phyloP scores from a whole-genome alignment of 2,797 vertebrate species.

The Cottoperca gobio region DNA sequence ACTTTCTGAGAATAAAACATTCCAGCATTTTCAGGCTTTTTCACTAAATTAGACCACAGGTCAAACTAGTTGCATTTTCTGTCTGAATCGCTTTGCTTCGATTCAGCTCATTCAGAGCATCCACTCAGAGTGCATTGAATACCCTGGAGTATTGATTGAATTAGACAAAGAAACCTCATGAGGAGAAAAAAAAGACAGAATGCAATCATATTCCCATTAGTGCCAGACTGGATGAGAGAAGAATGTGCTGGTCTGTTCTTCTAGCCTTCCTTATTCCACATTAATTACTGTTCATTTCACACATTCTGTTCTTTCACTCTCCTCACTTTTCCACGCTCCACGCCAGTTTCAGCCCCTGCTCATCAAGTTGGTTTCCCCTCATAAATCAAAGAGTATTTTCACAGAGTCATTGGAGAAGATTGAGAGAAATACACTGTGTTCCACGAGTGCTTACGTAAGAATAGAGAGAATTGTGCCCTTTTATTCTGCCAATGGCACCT shows the following conservation, averaged over 20 bases:
- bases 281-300: constrained; percentile 84
- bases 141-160: constrained; percentile 80
- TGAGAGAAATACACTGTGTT: constrained; percentile 19
- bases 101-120: constrained; percentile 77
- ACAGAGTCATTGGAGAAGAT: constrained; percentile 18
- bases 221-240: constrained; percentile 64
- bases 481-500: constrained; percentile 47
- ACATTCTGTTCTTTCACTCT: constrained; percentile 60
- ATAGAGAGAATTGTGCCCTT: constrained; percentile 36
- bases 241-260: constrained; percentile 70
- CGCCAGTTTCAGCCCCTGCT: constrained; percentile 29
- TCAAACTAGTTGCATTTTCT: constrained; percentile 66
- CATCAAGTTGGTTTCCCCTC: constrained; percentile 32
- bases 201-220: constrained; percentile 86
- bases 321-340: constrained; percentile 16
- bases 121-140: constrained; percentile 76
- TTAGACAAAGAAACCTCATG: constrained; percentile 83
- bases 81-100: constrained; percentile 74
- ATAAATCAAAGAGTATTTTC: constrained; percentile 49
- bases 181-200: constrained; percentile 77
- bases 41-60: constrained; percentile 63
- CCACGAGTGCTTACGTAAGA: constrained; percentile 22
- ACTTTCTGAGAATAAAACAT: constrained; percentile 37
- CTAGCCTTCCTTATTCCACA: constrained; percentile 71
- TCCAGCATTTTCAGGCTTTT: constrained; percentile 48